Evolutionary conservation across 2,888 invertebrate genomes (phyloP), one percentile per base, ranked within the genome.

Genomic region (Geotrupes spiniger): DNA sequence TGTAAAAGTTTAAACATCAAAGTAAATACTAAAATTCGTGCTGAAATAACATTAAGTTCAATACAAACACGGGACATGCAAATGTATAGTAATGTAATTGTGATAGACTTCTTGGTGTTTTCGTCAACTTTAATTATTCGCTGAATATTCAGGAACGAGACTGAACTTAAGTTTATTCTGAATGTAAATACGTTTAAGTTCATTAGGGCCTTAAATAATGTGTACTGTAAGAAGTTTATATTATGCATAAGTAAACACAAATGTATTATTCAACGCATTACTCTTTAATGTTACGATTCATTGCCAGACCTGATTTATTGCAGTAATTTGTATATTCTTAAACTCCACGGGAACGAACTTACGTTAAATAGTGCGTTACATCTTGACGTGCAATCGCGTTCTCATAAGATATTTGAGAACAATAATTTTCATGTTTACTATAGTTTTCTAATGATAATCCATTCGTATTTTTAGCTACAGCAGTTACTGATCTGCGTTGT

Each of bases 91-190:
- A 57, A 55, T 53, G 53, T 48, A 53, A 54, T 54, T 54, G 54
- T 49, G 49, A 53, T 57, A 53, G 48, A 54, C 52, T 54, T 50
- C 54, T 53, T 52, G 57, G 53, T 46, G 51, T 55, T 51, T 52
- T 54, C 52, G 44, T 46, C 36, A 31, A 41, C 45, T 54, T 52
- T 46, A 53, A 52, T 52, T 50, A 49, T 48, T 15, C 21, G 41
- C 40, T 53, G 54, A 57, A 57, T 57, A 57, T 55, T 55, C 57
- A 55, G 29, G 46, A 44, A 51, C 29, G 46, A 41, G 36, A 26
- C 25, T 36, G 36, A 46, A 29, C 40, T 43, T n/a, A 25, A 28
- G 46, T 48, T 48, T 48, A 51, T 48, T 42, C 38, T 33, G 48
- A 44, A 49, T 46, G 41, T 46, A 53, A 53, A 47, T 45, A 42